Percentiles rank a stretch among this genome's conserved stretches.
Evolutionary conservation across 2,113 vertebrate genomes (phyloP).

Genomic region (Pagrus major): DNA sequence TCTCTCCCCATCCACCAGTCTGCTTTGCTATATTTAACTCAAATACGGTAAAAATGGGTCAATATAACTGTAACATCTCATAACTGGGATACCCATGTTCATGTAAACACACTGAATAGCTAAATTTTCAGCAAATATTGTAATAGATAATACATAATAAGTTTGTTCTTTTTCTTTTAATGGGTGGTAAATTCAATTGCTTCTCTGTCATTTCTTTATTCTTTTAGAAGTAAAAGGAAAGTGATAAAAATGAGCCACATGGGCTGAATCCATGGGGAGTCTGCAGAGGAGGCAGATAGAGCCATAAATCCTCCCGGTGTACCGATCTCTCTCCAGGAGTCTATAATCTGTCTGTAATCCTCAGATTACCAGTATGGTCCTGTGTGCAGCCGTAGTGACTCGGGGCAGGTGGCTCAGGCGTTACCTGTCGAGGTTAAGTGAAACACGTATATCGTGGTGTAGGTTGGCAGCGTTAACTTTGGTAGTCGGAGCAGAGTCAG

Average conservation of each 20-base stretch:
- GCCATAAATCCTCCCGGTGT: constrained; percentile 42
- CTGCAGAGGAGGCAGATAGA: constrained; percentile 25
- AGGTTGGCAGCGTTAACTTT: neutral
- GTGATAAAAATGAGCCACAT: neutral
- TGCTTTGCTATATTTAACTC: too few relatives aligned
- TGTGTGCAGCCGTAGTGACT: constrained; percentile 23
- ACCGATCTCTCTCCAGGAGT: constrained; percentile 47
- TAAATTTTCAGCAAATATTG: too few relatives aligned
- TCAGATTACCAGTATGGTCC: constrained; percentile 65
- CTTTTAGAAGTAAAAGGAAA: constrained; percentile 1
- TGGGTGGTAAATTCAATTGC: neutral
- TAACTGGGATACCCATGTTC: too few relatives aligned
- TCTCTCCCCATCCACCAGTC: too few relatives aligned
- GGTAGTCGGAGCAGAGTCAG: neutral
- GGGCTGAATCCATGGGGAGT: neutral
- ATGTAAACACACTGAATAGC: too few relatives aligned
- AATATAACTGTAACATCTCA: too few relatives aligned
- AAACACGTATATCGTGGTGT: neutral
- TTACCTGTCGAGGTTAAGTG: constrained; percentile 9
- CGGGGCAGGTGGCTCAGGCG: constrained; percentile 4
- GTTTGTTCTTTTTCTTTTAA: neutral
- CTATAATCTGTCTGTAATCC: constrained; percentile 78
- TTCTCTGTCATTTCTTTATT: neutral
- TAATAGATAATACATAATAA: too few relatives aligned
- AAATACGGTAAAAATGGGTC: too few relatives aligned